Evolutionary conservation across 1,140 invertebrate species (phyloP), one percentile per base, ranked within the genome.

Genomic region (Mizuhopecten yessoensis): DNA sequence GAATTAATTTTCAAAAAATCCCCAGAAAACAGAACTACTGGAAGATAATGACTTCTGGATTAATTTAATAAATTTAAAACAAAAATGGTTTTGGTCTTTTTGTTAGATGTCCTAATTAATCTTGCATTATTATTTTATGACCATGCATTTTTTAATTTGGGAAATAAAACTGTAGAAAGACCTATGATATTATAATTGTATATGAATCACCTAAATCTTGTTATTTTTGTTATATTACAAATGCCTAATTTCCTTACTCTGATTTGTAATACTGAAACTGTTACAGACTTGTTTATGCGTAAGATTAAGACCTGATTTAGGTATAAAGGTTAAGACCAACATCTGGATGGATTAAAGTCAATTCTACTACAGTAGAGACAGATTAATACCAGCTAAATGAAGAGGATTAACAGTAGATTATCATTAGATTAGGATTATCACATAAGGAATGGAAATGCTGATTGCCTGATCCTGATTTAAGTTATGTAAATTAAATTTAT

Each of bases 401-500:
- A 29, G n/a, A 29, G 23, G 57, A 75, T 75, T 75, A 75, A 1
- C 23, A 45, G 57, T 0, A 29, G 57, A 75, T 75, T 75, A 75
- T 29, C n/a, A 29, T 29, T 75, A 75, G 57, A 29, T 75, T 29
- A 29, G n/a, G 57, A 75, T 75, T 75, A 75, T 29, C 57, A 49
- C 45, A 10, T 75, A 3, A 75, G 57, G n/a, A 75, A 75, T 75
- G 23, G n/a, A 75, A 75, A n/a, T 75, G 57, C 57, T 75, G 57
- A 49, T 49, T 49, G 20, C 15, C 20, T 49, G 45, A 75, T 75
- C 57, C 57, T 75, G 15, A 75, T 75, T 75, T 29, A 75, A 9
- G 57, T 75, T 75, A 75, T 75, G 57, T 75, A 75, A 75, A 75
- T 9, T 75, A 75, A 75, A 75, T n/a, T 75, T 75, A 75, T 75